Conservation (phyloP, 2,888 invertebrate genomes). For the Arctia plantaginis region DNA sequence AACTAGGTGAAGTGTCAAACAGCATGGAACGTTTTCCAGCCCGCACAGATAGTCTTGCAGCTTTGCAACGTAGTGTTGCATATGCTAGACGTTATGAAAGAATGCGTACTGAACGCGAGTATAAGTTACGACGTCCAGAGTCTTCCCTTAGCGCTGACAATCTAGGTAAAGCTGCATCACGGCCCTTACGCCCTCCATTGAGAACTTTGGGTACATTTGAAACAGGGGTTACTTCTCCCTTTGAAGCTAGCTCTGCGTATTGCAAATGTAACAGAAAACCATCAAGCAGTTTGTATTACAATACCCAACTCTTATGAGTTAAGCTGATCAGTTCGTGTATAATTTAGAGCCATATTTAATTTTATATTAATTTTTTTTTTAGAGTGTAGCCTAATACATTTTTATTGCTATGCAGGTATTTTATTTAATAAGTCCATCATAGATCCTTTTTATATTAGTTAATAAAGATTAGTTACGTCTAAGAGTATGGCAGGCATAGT, state of each 20-base stretch:
- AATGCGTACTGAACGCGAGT: slow-evolving; percentile 63
- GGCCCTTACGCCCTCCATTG: slow-evolving; percentile 61
- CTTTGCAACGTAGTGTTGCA: slow-evolving; percentile 68
- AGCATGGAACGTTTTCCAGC: slow-evolving; percentile 64
- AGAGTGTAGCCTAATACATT: slow-evolving; percentile 5
- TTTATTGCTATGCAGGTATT: neutral
- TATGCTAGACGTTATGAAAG: slow-evolving; percentile 68
- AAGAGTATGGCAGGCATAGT: no score
- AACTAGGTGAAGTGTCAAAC: slow-evolving; percentile 67
- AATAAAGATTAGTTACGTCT: no score
- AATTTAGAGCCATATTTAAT: slow-evolving; percentile 8
- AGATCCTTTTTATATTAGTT: no score
- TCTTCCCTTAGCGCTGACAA: slow-evolving; percentile 65
- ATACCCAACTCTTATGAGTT: slow-evolving; percentile 56
- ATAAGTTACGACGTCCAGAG: slow-evolving; percentile 56
- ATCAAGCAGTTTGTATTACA: slow-evolving; percentile 65
- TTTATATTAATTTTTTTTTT: slow-evolving; percentile 12
- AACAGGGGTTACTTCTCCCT: slow-evolving; percentile 19
- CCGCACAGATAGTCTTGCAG: slow-evolving; percentile 73
- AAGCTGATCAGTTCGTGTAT: neutral
- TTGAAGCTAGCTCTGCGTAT: slow-evolving; percentile 28
- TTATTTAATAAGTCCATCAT: neutral
- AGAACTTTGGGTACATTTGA: slow-evolving; percentile 45
- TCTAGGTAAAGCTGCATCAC: slow-evolving; percentile 61
- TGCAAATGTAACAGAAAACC: slow-evolving; percentile 61